Percentiles rank a stretch among this genome's conserved stretches.
These are phyloP conservation scores for Piaya cayana DNA, from an alignment of 2,113 vertebrate species.

Conservation along the genomic window DNA sequence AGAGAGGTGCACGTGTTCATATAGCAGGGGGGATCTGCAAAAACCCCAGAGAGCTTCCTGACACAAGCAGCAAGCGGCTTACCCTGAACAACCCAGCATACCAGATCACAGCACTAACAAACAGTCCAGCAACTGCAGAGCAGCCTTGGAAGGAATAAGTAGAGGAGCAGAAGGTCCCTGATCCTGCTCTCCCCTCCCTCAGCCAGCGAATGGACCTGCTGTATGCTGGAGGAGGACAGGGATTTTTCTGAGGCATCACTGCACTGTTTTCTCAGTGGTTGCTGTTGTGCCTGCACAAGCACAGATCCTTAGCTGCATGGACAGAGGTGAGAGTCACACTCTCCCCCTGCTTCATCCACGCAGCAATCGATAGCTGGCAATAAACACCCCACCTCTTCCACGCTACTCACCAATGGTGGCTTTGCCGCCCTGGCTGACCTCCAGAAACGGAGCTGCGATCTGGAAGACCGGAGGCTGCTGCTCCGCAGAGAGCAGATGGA, in stretches of 20 bases:
- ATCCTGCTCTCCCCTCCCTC: not conserved
- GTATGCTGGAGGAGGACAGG: not conserved
- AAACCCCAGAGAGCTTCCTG: not conserved
- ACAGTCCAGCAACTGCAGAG: not conserved
- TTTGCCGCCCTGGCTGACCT: slow-evolving; percentile 86
- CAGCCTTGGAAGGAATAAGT: not conserved
- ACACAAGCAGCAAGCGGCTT: not conserved
- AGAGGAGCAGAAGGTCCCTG: not conserved
- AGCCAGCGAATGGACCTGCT: not conserved
- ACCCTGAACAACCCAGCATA: not conserved
- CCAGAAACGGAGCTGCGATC: slow-evolving; percentile 84
- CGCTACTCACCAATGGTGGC: slow-evolving; percentile 84
- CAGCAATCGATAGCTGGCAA: no score
- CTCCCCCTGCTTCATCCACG: not conserved
- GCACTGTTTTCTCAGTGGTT: not conserved
- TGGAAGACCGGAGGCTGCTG: slow-evolving; percentile 85
- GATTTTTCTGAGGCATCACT: not conserved
- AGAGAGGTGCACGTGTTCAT: not conserved
- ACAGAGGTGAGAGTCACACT: not conserved
- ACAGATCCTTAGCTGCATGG: not conserved
- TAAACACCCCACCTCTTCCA: not conserved
- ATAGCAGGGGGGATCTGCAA: not conserved
- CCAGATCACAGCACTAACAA: not conserved
- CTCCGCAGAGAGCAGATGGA: slow-evolving; percentile 84
- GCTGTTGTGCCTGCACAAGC: not conserved